Evolutionary conservation across 2,797 vertebrate genomes (phyloP), one percentile per base, ranked within the genome.

Genomic region (Chaunax sp.): DNA sequence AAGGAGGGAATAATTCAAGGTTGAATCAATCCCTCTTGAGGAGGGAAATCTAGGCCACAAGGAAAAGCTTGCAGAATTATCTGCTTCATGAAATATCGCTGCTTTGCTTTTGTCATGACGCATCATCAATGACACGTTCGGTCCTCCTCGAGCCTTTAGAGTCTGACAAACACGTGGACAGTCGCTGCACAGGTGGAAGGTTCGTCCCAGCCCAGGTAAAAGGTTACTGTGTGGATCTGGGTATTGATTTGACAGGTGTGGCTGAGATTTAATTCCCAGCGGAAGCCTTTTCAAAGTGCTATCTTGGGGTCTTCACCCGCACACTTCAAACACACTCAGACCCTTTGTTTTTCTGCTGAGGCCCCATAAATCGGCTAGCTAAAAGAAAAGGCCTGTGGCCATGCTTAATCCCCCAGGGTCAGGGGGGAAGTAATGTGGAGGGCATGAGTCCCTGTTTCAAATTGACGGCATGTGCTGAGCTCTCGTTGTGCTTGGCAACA

Each of bases 121-220:
- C 89, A 91, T 94, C 91, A 91, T 83, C 89, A 93, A 92, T 94
- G 94, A 92, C 92, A 90, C 90, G 89, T 78, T 87, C 20, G 0
- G 54, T 90, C 84, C 89, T 87, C 86, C 80, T 79, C 13, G 4
- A 61, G 50, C 45, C 52, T 6, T 4, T 11, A 30, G 10, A 44
- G 20, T 47, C 71, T 23, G 65, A 71, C 51, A 45, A 4, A 9
- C 44, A 52, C 12, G 28, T 26, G 69, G 55, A 33, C 35, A 35
- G 59, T 30, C 43, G 1, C 64, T 1, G 50, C 69, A 45, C 75
- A 75, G 79, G 69, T 77, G 78, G 72, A 63, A 50, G 76, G 64
- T 46, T 46, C 65, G 62, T 72, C 62, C 8, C 20, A 2, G 78
- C 2, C 22, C 41, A 25, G 86, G 80, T 56, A 72, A 74, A 68